phyloP scores from a whole-genome alignment of 1,140 invertebrate species.

The Leguminivora glycinivorella region DNA sequence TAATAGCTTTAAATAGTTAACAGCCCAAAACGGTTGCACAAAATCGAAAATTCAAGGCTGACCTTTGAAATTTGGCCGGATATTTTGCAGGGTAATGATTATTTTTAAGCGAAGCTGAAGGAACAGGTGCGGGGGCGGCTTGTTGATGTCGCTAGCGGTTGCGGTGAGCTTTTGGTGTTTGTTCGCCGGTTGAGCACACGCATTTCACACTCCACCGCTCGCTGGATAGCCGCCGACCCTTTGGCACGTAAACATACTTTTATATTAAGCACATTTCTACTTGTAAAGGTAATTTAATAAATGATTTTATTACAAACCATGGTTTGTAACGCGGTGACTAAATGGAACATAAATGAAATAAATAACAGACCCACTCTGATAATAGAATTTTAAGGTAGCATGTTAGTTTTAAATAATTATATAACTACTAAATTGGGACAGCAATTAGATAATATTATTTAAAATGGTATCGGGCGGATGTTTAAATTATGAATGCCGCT shows the following conservation, averaged over 20 bases:
- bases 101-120: slow-evolving; percentile 33
- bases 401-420: neutral
- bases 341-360: too few species aligned
- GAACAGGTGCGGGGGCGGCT: neutral
- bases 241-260: neutral
- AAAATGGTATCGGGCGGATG: neutral
- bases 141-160: slow-evolving; percentile 18
- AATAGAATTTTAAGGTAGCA: neutral
- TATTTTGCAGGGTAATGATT: slow-evolving; percentile 16
- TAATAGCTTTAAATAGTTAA: slow-evolving; percentile 1
- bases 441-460: neutral
- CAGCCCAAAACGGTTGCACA: neutral
- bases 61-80: slow-evolving; percentile 22
- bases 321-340: too few species aligned
- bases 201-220: slow-evolving; percentile 39
- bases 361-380: too few species aligned
- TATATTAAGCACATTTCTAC: neutral
- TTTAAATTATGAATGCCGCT: neutral
- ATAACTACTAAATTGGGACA: neutral
- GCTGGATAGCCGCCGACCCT: neutral
- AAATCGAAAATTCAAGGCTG: slow-evolving; percentile 17
- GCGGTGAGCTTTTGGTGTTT: slow-evolving; percentile 40
- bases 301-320: too few species aligned
- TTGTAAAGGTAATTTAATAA: neutral
- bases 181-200: slow-evolving; percentile 39